These are phyloP conservation scores for Hartigia nigra DNA, from an alignment of 2,888 invertebrate genomes.

Conservation along the genomic window DNA sequence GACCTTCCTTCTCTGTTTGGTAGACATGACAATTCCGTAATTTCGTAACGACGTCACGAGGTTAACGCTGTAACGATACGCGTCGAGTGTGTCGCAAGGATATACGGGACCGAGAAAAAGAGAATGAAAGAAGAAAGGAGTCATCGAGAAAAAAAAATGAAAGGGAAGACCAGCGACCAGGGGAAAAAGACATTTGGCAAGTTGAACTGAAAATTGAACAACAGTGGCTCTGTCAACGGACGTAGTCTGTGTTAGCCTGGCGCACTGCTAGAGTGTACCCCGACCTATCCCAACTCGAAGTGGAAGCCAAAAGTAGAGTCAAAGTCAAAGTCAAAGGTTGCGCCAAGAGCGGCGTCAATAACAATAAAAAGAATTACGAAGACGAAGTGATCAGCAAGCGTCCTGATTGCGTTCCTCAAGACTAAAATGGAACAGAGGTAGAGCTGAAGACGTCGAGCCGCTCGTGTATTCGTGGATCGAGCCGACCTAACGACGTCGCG, in stretches of 20 bases:
- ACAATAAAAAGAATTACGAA: background rate
- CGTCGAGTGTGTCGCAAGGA: no score
- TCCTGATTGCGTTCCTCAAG: background rate
- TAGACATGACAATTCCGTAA: background rate
- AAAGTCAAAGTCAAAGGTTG: background rate
- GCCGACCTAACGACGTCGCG: background rate
- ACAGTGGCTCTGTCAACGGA: no score
- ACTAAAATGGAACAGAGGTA: background rate
- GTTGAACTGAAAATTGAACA: background rate
- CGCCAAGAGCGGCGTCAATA: background rate
- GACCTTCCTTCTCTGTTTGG: background rate
- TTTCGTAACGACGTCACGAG: background rate
- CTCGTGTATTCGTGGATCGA: background rate
- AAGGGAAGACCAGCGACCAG: background rate
- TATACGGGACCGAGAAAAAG: conserved; percentile 8
- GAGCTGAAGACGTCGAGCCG: background rate
- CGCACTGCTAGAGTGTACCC: background rate
- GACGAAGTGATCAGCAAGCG: background rate
- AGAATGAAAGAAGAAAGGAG: conserved; percentile 7
- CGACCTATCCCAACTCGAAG: background rate
- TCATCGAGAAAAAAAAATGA: no score
- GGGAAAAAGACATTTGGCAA: background rate
- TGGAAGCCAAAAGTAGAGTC: no score
- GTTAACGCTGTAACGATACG: no score
- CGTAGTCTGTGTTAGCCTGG: no score